Percentiles rank a stretch among this genome's conserved stretches.
phyloP scores from a whole-genome alignment of 1,140 invertebrate species.

The Drosophila burlai region DNA sequence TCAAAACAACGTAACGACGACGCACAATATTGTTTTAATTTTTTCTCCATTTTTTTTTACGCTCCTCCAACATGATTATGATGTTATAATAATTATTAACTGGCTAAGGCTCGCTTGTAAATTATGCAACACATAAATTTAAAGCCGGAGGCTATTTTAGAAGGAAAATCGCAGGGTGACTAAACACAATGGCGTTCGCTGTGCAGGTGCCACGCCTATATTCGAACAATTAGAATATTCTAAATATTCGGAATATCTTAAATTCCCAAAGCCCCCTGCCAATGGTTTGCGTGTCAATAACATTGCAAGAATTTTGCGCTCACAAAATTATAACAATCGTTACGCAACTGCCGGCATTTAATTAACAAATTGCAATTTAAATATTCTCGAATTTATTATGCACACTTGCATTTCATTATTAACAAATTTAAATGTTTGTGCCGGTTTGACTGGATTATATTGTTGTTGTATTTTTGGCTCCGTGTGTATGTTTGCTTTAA shows the following conservation, averaged over 20 bases:
- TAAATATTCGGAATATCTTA: slow-evolving; percentile 11
- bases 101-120: slow-evolving; percentile 46
- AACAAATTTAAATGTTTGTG: slow-evolving; percentile 35
- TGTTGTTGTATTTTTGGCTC: slow-evolving; percentile 19
- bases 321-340: slow-evolving; percentile 44
- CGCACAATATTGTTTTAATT: slow-evolving; percentile 58
- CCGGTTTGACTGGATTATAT: slow-evolving; percentile 46
- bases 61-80: slow-evolving; percentile 57
- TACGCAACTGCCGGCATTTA: slow-evolving; percentile 75
- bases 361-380: slow-evolving; percentile 54
- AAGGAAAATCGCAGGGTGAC: slow-evolving; percentile 73
- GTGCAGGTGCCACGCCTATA: slow-evolving; percentile 17
- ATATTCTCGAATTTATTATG: slow-evolving; percentile 52
- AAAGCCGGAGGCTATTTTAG: slow-evolving; percentile 69
- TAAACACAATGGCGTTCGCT: slow-evolving; percentile 36
- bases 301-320: slow-evolving; percentile 42
- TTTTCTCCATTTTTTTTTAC: slow-evolving; percentile 6
- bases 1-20: slow-evolving; percentile 73
- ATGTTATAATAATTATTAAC: slow-evolving; percentile 41
- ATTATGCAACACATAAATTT: slow-evolving; percentile 70
- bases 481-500: slow-evolving; percentile 37
- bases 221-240: slow-evolving; percentile 40
- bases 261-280: slow-evolving; percentile 19
- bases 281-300: slow-evolving; percentile 55
- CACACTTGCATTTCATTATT: slow-evolving; percentile 33